phyloP scores from a whole-genome alignment of 1,140 invertebrate genomes.

The Pemphigus obesinymphae region DNA sequence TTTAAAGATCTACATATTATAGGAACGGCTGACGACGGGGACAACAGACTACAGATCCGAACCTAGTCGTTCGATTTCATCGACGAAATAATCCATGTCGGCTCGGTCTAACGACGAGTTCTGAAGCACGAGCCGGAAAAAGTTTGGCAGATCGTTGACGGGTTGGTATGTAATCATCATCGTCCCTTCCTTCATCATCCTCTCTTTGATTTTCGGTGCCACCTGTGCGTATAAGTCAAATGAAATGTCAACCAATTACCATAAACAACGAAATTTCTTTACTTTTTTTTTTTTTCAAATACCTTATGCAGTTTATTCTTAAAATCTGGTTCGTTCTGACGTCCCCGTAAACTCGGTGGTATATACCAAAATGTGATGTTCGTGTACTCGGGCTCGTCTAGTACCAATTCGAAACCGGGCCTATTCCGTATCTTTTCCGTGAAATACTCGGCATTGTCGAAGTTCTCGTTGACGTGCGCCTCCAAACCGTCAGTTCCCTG shows the following conservation, averaged over 20 bases:
- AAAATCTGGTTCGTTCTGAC: conserved; percentile 59
- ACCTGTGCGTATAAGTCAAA: conserved; percentile 57
- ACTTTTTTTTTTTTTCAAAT: no score
- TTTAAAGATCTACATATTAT: not conserved
- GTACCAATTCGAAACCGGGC: conserved; percentile 67
- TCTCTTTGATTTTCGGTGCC: conserved; percentile 86
- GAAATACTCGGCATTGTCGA: conserved; percentile 69
- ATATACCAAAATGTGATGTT: conserved; percentile 96
- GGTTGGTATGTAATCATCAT: conserved; percentile 96
- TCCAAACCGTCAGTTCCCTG: conserved; percentile 72
- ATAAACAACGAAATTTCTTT: no score
- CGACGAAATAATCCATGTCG: conserved; percentile 81
- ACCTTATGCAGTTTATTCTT: conserved; percentile 66
- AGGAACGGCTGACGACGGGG: not conserved
- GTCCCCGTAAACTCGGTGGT: conserved; percentile 66
- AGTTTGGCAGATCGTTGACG: conserved; percentile 72
- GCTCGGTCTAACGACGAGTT: conserved; percentile 73
- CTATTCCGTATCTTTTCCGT: conserved; percentile 62
- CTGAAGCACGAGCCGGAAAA: conserved; percentile 90
- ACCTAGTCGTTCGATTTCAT: conserved; percentile 80
- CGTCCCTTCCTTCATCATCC: conserved; percentile 88
- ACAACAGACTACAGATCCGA: conserved; percentile 56
- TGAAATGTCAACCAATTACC: no score
- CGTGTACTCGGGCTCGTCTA: conserved; percentile 80
- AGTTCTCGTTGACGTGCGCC: conserved; percentile 72